Evolutionary conservation across 2,113 vertebrate species (phyloP), one percentile per base, ranked within the genome.

Genomic region (Ardeotis arabs): DNA sequence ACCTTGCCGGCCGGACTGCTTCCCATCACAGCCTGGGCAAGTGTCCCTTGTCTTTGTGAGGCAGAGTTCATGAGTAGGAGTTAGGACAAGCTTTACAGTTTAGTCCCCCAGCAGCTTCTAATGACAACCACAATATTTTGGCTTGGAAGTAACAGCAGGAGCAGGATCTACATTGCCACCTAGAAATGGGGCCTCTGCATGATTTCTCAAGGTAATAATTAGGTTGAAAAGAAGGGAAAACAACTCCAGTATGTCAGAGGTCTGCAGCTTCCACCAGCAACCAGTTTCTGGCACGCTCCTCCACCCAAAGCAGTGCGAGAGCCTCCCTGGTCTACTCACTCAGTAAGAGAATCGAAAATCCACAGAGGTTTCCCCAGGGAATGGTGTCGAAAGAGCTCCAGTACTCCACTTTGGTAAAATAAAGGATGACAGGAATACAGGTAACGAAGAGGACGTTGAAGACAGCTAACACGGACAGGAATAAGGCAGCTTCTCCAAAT

Each of bases 401-500:
- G 98, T 99, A 98, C 97, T 99, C 99, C 97, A 99, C 98, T 45
- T 98, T 98, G 92, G 99, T 99, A 96, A 99, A 99, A 98, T 99
- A 99, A 95, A 99, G 98, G 90, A 99, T 98, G 94, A 99, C 91
- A 9, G 99, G 99, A 96, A 99, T 98, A 83, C 98, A 99, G 97
- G 99, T 99, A 97, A 99, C 80, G 60, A 99, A 99, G 92, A 99
- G 97, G 91, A 99, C 95, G 66, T 99, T 99, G 97, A 99, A 99
- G 50, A 99, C 98, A 39, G 99, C 99, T 72, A 99, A 98, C 33
- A 99, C 98, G 64, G 98, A 99, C 95, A 99, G 96, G 95, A 99
- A 99, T 96, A 99, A 98, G 89, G 99, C 99, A 37, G 99, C 99
- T 97, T 99, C 99, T 89, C 99, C 99, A 75, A 99, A 99, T 97